Evolutionary conservation across 1,140 invertebrate genomes (phyloP), one percentile per base, ranked within the genome.

Genomic region (Bombus confusus): DNA sequence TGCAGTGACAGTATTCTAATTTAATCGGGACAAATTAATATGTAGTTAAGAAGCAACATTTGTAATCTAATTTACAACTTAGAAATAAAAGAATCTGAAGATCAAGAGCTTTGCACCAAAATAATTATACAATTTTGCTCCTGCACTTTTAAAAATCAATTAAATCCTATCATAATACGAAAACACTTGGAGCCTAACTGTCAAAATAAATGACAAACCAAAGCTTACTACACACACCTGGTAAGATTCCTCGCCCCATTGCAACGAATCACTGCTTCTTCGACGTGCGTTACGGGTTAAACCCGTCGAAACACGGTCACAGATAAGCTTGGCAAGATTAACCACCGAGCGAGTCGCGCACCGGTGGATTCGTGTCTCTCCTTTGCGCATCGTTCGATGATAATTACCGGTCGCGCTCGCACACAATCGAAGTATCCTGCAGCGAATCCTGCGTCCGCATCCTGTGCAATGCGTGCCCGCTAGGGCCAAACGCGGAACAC

Each of bases 341-440:
- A 85, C 86, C 86, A 80, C 75, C 66, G 74, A 64, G 69, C 84
- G 76, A 77, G 91, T 89, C 90, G 87, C 90, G 93, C 92, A 93
- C 86, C 91, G 93, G 59, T 94, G 88, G 84, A 86, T 90, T 87
- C 91, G 89, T 90, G 91, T 92, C 88, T 90, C 88, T 88, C 88
- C 88, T 80, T 85, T 41, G 72, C 80, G 83, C 86, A 91, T 92
- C 89, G 88, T 91, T 93, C 76, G 85, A 90, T 86, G 90, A 90
- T 92, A 94, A 94, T 94, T 94, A 93, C 93, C 90, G 88, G 89
- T 88, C 91, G 86, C 34, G 25, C 28, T n/a, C 59, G 28, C 83
- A 81, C 88, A 88, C 92, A 91, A 93, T 91, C 91, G 91, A 92
- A 91, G 92, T 94, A 93, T 92, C 88, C 90, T 89, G 87, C 57